Evolutionary conservation across 2,113 vertebrate species (phyloP).

Genomic region (Himantopus leucocephalus): DNA sequence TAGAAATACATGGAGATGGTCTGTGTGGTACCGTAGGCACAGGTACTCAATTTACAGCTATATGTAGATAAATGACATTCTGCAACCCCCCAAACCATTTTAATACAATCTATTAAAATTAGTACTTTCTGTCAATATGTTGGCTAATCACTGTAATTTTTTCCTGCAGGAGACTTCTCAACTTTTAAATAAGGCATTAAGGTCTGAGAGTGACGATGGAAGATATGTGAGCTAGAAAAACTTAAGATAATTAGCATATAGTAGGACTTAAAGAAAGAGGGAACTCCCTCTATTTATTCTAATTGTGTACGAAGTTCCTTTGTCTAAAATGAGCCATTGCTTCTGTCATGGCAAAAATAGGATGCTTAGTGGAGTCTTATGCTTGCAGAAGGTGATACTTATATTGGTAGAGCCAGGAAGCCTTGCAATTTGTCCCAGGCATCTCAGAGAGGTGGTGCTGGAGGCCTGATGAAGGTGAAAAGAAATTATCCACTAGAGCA

Average conservation of each 20-base stretch:
- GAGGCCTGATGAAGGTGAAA: neutral
- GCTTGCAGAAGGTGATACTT: neutral
- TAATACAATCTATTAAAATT: neutral
- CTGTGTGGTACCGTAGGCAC: neutral
- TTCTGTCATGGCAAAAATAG: neutral
- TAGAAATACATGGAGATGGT: neutral
- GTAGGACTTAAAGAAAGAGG: neutral
- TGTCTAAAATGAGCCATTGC: neutral
- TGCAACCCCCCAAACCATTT: neutral
- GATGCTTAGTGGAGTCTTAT: neutral
- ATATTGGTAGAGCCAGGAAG: neutral
- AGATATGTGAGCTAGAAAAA: neutral
- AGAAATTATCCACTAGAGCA: neutral
- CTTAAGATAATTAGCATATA: neutral
- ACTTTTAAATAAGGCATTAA: neutral
- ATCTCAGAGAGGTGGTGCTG: neutral
- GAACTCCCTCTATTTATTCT: neutral
- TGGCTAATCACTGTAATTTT: neutral
- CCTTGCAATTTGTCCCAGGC: neutral
- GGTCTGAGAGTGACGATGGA: neutral
- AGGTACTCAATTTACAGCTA: neutral
- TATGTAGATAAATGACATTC: neutral
- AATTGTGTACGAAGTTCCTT: neutral
- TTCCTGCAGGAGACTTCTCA: neutral
- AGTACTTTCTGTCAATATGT: neutral